phyloP scores from a whole-genome alignment of 2,797 vertebrate species.

The Acropternis orthonyx region DNA sequence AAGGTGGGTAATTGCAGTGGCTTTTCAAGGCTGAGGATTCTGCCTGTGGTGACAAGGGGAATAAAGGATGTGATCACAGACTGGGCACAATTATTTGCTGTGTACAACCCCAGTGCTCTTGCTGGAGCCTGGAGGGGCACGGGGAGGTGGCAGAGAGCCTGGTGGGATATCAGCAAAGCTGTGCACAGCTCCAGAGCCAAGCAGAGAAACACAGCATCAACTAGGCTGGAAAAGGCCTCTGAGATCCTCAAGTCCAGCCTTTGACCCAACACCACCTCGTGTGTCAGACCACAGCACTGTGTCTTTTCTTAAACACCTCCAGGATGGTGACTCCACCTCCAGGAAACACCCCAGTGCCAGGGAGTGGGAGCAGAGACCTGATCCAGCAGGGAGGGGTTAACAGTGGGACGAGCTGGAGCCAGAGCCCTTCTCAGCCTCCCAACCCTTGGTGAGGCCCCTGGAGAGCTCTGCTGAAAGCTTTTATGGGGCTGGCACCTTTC shows the following conservation, averaged over 20 bases:
- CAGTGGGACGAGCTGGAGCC: not conserved
- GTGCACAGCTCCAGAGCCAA: accelerated
- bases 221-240: not conserved
- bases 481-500: not conserved
- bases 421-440: not conserved
- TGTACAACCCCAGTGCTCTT: not conserved
- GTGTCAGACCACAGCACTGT: not conserved
- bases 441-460: not conserved
- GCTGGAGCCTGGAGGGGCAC: not conserved
- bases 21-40: not conserved
- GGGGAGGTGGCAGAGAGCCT: not conserved
- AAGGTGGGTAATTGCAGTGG: not conserved
- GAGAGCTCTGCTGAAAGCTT: constrained; percentile 36
- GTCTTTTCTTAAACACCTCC: not conserved
- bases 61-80: not conserved
- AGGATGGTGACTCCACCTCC: not conserved
- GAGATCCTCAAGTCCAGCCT: not conserved
- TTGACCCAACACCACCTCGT: not conserved
- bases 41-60: not conserved
- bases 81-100: not conserved
- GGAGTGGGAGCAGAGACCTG: not conserved
- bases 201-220: not conserved
- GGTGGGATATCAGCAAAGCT: not conserved
- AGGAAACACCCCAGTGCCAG: not conserved
- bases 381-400: not conserved